Conservation (phyloP, 2,113 vertebrate species). For the Puffinus mauretanicus region DNA sequence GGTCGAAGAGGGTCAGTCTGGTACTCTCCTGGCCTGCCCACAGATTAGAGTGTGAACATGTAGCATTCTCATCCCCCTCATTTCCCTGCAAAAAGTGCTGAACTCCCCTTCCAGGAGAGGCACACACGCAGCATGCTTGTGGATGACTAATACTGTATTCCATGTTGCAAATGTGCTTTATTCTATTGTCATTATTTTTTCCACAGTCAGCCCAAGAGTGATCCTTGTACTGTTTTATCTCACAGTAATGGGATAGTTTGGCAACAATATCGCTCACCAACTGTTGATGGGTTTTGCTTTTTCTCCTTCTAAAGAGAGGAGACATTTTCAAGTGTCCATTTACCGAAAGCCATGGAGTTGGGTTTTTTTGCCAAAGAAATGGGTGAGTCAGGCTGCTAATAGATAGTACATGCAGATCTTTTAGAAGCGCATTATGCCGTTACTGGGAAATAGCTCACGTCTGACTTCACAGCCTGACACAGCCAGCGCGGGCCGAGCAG, state of each 20-base stretch:
- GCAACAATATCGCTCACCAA: not conserved
- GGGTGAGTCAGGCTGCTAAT: not conserved
- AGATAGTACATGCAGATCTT: constrained; percentile 47
- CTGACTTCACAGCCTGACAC: not conserved
- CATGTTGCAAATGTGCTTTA: not conserved
- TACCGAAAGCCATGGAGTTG: not conserved
- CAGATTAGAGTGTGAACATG: not conserved
- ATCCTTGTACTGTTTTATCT: not conserved
- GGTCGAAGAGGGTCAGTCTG: not conserved
- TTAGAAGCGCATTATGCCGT: not conserved
- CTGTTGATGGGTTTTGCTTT: accelerated
- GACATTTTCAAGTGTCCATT: not conserved
- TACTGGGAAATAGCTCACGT: not conserved
- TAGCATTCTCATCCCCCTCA: not conserved
- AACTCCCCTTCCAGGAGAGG: not conserved
- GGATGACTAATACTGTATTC: not conserved
- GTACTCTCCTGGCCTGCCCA: not conserved
- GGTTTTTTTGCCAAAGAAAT: not conserved
- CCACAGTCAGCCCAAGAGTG: not conserved
- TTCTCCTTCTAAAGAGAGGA: not conserved
- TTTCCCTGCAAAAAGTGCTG: not conserved
- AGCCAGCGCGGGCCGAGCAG: accelerated
- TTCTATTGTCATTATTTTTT: not conserved
- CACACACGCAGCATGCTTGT: not conserved
- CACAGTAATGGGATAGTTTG: not conserved